Percentiles rank a stretch among this genome's conserved stretches.
These are phyloP conservation scores for Euzophera pinguis DNA, from an alignment of 2,888 invertebrate genomes.

Conservation along the genomic window DNA sequence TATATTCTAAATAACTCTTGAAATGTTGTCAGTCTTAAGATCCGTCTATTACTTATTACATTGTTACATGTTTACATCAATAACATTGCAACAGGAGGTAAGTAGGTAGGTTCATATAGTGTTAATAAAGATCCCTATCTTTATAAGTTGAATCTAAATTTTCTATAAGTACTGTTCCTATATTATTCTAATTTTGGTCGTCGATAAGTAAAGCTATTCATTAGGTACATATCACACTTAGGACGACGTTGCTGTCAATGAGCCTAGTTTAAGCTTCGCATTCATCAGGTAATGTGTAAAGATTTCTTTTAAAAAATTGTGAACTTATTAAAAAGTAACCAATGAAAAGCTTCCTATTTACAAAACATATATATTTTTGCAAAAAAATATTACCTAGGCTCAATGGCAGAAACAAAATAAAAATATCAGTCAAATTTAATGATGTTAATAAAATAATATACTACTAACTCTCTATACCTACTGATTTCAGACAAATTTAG, in stretches of 20 bases:
- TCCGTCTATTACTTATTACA: slow-evolving; percentile 61
- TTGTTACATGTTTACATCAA: slow-evolving; percentile 21
- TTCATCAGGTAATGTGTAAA: no score
- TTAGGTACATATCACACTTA: slow-evolving; percentile 15
- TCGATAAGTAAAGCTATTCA: slow-evolving; percentile 36
- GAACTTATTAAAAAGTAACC: no score
- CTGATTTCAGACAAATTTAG: not conserved
- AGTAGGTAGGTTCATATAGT: no score
- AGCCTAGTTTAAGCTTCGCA: no score
- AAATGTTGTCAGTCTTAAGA: slow-evolving; percentile 63
- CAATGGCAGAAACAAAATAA: not conserved
- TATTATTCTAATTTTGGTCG: slow-evolving; percentile 39
- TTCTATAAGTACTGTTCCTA: slow-evolving; percentile 31
- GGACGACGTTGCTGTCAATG: not conserved
- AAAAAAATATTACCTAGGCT: not conserved
- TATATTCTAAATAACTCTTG: slow-evolving; percentile 32
- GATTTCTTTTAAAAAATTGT: no score
- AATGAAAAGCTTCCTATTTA: no score
- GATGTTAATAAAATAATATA: not conserved
- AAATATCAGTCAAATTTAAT: not conserved
- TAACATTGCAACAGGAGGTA: no score
- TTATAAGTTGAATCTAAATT: slow-evolving; percentile 22
- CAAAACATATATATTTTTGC: no score
- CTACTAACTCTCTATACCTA: not conserved
- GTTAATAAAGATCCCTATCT: no score